Evolutionary conservation across 2,888 invertebrate species (phyloP), one percentile per base, ranked within the genome.

Genomic region (Cosmopolites sordidus): DNA sequence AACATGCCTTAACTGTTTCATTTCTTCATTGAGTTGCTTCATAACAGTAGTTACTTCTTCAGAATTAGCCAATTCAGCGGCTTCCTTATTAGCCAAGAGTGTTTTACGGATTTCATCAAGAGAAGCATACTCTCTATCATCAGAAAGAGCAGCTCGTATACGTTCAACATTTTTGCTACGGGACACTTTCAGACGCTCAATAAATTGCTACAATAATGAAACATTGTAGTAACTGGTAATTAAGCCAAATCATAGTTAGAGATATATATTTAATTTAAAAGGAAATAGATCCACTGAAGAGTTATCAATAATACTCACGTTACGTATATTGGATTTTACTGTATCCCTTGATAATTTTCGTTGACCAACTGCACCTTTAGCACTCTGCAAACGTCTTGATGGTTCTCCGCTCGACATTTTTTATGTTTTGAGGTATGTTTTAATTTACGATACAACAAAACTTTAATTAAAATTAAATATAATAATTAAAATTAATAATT

Each of bases 21-120:
- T 38, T 61, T 65, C 64, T 12, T 60, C 52, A 14, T 70, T 64
- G 9, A 69, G 60, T 56, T 66, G 60, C 29, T 59, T 52, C 15
- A 69, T 48, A 4, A 69, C 39, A 11, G 62, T 56, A 15, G 60
- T 55, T 1, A 69, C 60, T 47, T 67, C 66, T 8, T 65, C 60
- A 11, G 60, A 53, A 43, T 61, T 51, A 42, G 66, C 53, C 17
- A 66, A 43, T 22, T 56, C 58, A 17, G 56, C 49, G 3, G 63
- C 58, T 49, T 62, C 62, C 27, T 50, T 49, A 54, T 61, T 62
- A 40, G 47, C 41, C 14, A 58, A 52, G 33, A 64, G 54, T 40
- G 54, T 55, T 56, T 52, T 59, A 27, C 56, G 56, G 14, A 62
- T 37, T 50, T 60, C 62, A 40, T 29, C 55, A 18, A 63, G 46